Base-by-base conservation (phyloP, 2,888 invertebrate species). In the Agrotis ipsilon region DNA sequence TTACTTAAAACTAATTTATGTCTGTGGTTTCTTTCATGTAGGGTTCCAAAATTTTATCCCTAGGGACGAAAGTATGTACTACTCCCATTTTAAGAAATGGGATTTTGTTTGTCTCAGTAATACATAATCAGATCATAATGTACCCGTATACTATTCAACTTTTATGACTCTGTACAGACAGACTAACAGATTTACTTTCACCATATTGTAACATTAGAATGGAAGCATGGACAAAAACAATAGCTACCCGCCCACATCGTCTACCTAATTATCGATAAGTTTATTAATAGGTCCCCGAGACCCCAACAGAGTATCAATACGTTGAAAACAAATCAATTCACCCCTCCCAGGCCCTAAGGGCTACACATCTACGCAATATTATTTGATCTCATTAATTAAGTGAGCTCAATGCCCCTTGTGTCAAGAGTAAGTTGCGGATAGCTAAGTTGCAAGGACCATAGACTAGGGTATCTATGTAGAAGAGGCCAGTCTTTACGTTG, bases 341-440 rank as follows among this genome's bases (percentile, higher is more conserved):
- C 55, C 21, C 43, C 39, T 58, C 65, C 65, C 46, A 45, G 52
- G 64, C 78, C 78, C 72, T 55, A 21, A 13, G 39, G 24, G 64
- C 49, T 63, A 43, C 62, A 72, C 55, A 71, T 62, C 45, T 18
- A 61, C 51, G 51, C n/a, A 46, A 66, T 75, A 69, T 67, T 64
- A 83, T 81, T 81, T 70, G 78, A 75, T 77, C 59, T 74, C 61
- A 74, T 80, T 88, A 88, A 86, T 86, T 84, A 86, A 86, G 82
- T 78, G 64, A 69, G 82, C 84, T 88, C 80, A 84, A 82, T 86
- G 78, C 60, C 82, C 80, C 60, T 70, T 70, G 81, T 81, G 74
- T 75, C 76, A 77, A 72, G 54, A 61, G 32, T 69, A 84, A 82
- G 75, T 87, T 83, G 84, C 70, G 79, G 85, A 72, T 76, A 58